Evolutionary conservation across 2,888 invertebrate genomes (phyloP).

Genomic region (Dolomedes plantarius): DNA sequence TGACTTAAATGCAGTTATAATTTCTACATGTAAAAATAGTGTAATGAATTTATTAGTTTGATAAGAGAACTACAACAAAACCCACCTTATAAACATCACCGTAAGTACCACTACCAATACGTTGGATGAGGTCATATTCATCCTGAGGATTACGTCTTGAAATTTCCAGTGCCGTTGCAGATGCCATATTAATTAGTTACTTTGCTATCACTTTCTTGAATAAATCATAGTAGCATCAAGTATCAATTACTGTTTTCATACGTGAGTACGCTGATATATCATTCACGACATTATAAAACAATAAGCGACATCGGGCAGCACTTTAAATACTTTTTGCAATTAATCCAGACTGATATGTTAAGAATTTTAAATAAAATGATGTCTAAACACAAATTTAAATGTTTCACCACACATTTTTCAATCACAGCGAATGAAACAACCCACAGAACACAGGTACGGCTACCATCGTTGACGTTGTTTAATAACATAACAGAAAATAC

Average conservation of each 20-base stretch:
- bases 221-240: not conserved
- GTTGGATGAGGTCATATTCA: constrained; percentile 98
- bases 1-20: no score
- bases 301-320: not conserved
- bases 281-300: not conserved
- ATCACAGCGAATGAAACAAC: not conserved
- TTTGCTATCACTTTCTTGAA: not conserved
- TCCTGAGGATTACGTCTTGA: constrained; percentile 85
- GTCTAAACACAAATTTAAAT: not conserved
- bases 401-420: not conserved
- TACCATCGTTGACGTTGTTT: constrained; percentile 9
- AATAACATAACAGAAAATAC: constrained; percentile 20
- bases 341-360: not conserved
- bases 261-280: not conserved
- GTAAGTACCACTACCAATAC: constrained; percentile 99
- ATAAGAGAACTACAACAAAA: no score
- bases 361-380: not conserved
- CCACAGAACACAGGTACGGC: not conserved
- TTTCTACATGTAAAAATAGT: no score
- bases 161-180: constrained; percentile 63
- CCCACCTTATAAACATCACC: constrained; percentile 99
- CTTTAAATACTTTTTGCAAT: not conserved
- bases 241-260: not conserved
- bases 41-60: no score
- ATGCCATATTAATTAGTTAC: constrained; percentile 51